These are phyloP conservation scores for Conus canariensis DNA, from an alignment of 2,888 invertebrate genomes.

Conservation along the genomic window DNA sequence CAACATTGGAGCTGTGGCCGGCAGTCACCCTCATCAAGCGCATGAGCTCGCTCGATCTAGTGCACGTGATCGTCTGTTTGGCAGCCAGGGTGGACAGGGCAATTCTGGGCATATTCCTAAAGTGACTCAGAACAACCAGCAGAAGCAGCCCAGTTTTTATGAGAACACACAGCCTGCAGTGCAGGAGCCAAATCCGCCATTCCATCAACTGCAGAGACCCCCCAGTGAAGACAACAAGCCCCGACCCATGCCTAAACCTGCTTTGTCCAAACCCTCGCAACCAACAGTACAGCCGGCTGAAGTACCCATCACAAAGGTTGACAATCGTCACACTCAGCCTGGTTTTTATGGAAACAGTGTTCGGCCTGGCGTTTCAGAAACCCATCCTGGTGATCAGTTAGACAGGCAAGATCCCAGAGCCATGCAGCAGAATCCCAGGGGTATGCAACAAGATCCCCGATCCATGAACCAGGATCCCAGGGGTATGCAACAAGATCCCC, in stretches of 20 bases:
- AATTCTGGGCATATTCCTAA: not conserved
- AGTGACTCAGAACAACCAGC: constrained; percentile 26
- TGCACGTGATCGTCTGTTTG: constrained; percentile 51
- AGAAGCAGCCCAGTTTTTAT: constrained; percentile 70
- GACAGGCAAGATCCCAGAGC: constrained; percentile 17
- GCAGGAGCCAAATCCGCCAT: constrained; percentile 67
- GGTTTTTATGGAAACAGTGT: constrained; percentile 56
- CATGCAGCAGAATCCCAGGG: not conserved
- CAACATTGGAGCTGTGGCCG: constrained; percentile 50
- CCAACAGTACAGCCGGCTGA: constrained; percentile 64
- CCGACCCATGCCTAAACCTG: constrained; percentile 62
- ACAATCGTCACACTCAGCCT: constrained; percentile 66
- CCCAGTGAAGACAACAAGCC: constrained; percentile 56
- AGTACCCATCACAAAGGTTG: constrained; percentile 63
- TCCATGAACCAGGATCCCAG: not conserved
- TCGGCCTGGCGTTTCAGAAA: constrained; percentile 29
- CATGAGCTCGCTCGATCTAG: constrained; percentile 44
- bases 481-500: constrained; percentile 5
- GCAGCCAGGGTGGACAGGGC: constrained; percentile 7
- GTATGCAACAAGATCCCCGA: constrained; percentile 8
- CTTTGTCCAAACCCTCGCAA: constrained; percentile 59
- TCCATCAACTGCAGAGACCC: constrained; percentile 66
- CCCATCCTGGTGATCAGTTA: not conserved
- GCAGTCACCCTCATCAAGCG: constrained; percentile 43
- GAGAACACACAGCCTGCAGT: constrained; percentile 69